Evolutionary conservation across 2,888 invertebrate genomes (phyloP).

Genomic region (Eupithecia tripunctaria): DNA sequence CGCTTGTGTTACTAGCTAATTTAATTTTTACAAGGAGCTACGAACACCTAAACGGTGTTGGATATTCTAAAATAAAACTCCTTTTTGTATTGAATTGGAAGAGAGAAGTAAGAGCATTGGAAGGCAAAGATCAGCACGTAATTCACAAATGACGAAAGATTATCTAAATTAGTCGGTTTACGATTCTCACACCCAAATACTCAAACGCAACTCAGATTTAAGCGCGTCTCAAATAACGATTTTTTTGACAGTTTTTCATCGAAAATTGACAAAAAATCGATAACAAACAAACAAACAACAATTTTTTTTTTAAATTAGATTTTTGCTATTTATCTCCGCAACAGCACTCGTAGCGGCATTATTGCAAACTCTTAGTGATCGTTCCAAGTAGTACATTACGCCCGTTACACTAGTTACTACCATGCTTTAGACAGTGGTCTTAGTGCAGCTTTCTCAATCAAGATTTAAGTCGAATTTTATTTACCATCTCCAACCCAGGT

Average conservation of each 20-base stretch:
- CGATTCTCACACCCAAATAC: too few species aligned
- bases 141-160: background rate
- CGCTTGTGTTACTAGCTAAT: constrained; percentile 67
- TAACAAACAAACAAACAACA: too few species aligned
- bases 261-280: too few species aligned
- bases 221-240: too few species aligned
- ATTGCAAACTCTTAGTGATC: too few species aligned
- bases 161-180: background rate
- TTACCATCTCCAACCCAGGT: constrained; percentile 53
- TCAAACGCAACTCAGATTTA: too few species aligned
- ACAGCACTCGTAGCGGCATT: too few species aligned
- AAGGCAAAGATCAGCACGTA: background rate
- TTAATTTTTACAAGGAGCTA: constrained; percentile 57
- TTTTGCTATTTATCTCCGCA: too few species aligned
- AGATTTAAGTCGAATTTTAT: constrained; percentile 36
- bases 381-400: too few species aligned
- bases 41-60: constrained; percentile 45
- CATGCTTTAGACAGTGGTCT: background rate
- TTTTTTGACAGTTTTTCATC: too few species aligned
- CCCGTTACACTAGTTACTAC: too few species aligned
- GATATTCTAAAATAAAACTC: constrained; percentile 6
- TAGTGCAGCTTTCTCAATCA: background rate
- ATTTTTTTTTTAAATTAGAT: too few species aligned
- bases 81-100: background rate
- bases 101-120: background rate